Base-by-base conservation (phyloP, 2,888 invertebrate genomes). In the Sinodicranocentrus sp. region DNA sequence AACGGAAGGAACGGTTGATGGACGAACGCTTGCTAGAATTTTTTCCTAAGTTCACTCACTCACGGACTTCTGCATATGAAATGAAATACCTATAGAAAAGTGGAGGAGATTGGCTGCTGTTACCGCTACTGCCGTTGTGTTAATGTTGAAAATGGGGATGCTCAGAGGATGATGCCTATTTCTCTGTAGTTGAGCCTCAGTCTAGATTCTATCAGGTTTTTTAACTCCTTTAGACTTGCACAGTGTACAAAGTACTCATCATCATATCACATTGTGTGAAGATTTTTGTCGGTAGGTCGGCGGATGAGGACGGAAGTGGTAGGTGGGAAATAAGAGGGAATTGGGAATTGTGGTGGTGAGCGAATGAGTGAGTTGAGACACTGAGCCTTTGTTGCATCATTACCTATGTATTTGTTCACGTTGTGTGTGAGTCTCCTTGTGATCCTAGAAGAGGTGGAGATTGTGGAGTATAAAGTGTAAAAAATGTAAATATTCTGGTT, bases 321-420 rank as follows among this genome's bases (percentile, higher is more conserved):
- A 82, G 82, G 82, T 82, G 82, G 82, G 82, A 82, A 82, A 75
- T 82, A 73, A 82, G 82, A 75, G 75, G 82, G 82, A 80, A 78
- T 70, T 78, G 77, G 67, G 59, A 59, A 77, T 68, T 77, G 67
- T 57, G 67, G 77, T 77, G 77, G 68, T 68, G 48, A 48, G 48
- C 43, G 65, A 65, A 65, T 65, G 65, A 65, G 65, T 65, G 65
- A 65, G 65, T n/a, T 28, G 61, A 61, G 61, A 61, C 15, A 61
- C 21, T 21, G 54, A 61, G 33, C 65, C 43, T 65, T 63, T 63
- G 63, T 63, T 63, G 63, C 63, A 63, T 33, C 63, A 63, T 33
- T 63, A n/a, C 3, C 57, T 57, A 57, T 57, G 57, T 23, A 57
- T 57, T 57, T n/a, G n/a, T n/a, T n/a, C n/a, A n/a, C n/a, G n/a